These are phyloP conservation scores for Monoplex corrugatus DNA, from an alignment of 2,888 invertebrate species.

Conservation along the genomic window DNA sequence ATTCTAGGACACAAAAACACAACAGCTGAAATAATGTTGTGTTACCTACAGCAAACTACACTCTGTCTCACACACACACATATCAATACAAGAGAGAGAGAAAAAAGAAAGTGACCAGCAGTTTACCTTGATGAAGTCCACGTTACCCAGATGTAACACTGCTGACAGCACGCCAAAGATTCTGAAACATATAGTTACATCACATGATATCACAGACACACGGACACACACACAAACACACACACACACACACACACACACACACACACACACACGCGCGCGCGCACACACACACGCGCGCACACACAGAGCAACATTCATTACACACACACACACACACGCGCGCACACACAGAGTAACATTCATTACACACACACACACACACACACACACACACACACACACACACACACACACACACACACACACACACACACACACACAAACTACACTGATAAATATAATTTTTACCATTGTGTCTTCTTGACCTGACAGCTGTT, in stretches of 20 bases:
- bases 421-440: too few relatives aligned
- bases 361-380: background rate
- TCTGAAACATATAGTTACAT: conserved; percentile 80
- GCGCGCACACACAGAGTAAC: background rate
- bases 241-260: background rate
- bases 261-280: background rate
- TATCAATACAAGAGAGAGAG: too few relatives aligned
- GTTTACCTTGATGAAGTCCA: conserved; percentile 83
- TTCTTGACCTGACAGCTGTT: too few relatives aligned
- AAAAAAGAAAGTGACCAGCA: background rate
- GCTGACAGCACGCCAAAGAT: conserved; percentile 97
- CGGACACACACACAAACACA: background rate
- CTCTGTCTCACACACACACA: conserved; percentile 1
- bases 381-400: background rate
- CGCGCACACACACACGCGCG: too few relatives aligned
- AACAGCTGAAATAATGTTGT: background rate
- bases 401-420: background rate
- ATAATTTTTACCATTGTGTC: too few relatives aligned
- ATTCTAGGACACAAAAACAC: background rate
- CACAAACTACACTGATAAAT: too few relatives aligned
- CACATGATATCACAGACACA: background rate
- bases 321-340: background rate
- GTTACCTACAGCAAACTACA: background rate
- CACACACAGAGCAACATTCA: background rate
- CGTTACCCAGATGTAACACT: conserved; percentile 91